These are phyloP conservation scores for Machaerirhynchus nigripectus DNA, from an alignment of 2,113 vertebrate species.

Conservation along the genomic window DNA sequence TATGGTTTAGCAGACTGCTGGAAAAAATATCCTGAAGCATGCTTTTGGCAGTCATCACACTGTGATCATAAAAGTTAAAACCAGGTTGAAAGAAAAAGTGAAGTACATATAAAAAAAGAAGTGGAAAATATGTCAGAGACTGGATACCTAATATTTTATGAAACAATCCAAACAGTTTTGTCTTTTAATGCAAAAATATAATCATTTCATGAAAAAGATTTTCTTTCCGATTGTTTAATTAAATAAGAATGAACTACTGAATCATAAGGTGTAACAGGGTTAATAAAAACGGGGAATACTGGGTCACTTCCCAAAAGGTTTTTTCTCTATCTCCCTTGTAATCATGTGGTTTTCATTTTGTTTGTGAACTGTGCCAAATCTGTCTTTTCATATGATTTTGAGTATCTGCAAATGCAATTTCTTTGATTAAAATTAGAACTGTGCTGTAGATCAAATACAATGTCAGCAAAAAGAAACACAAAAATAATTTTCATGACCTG, in stretches of 20 bases:
- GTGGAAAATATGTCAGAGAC: not conserved
- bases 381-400: not conserved
- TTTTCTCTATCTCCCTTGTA: not conserved
- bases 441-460: not conserved
- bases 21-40: not conserved
- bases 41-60: not conserved
- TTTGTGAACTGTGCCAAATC: slow-evolving; percentile 22
- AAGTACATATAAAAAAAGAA: not conserved
- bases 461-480: not conserved
- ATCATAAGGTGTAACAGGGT: not conserved
- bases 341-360: slow-evolving; percentile 31
- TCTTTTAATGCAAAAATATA: not conserved
- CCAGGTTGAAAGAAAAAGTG: not conserved
- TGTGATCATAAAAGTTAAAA: not conserved
- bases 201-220: not conserved
- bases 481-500: not conserved
- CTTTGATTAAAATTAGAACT: not conserved
- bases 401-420: slow-evolving; percentile 6
- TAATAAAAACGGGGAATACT: not conserved
- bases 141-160: not conserved
- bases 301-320: not conserved
- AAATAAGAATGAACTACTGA: not conserved
- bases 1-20: not conserved
- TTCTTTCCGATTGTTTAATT: not conserved
- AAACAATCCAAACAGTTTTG: not conserved